Conservation (phyloP, 1,140 invertebrate genomes). For the Drosophila ohnishii region DNA sequence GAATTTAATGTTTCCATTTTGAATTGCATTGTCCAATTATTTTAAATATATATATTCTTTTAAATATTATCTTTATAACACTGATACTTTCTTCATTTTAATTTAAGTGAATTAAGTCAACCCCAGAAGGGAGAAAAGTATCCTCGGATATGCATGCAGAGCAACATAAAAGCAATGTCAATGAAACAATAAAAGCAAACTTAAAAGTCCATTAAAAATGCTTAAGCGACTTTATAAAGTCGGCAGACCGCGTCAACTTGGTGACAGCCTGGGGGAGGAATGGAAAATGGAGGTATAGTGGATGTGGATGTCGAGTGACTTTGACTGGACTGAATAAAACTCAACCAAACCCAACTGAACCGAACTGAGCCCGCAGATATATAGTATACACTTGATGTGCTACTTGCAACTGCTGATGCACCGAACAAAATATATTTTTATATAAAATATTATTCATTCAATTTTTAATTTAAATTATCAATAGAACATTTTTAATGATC, state of each 20-base stretch:
- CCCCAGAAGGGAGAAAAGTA: slow-evolving; percentile 1
- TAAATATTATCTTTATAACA: not conserved
- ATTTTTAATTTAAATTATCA: not conserved
- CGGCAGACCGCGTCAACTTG: slow-evolving; percentile 65
- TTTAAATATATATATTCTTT: not conserved
- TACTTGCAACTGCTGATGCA: slow-evolving; percentile 12
- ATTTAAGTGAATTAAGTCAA: not conserved
- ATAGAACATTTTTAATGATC: not conserved
- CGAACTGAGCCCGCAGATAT: slow-evolving; percentile 30
- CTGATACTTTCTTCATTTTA: not conserved
- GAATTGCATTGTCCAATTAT: not conserved
- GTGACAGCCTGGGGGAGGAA: slow-evolving; percentile 31
- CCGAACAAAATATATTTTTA: not conserved
- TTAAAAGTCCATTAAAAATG: slow-evolving; percentile 81
- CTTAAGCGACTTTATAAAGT: slow-evolving; percentile 73
- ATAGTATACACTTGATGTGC: slow-evolving; percentile 38
- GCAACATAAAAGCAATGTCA: slow-evolving; percentile 34
- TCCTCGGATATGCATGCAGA: slow-evolving; percentile 21
- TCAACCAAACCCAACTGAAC: slow-evolving; percentile 21
- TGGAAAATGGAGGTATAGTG: slow-evolving; percentile 4
- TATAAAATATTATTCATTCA: too few species aligned
- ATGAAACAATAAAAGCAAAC: slow-evolving; percentile 73
- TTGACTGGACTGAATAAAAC: slow-evolving; percentile 39
- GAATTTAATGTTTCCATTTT: too few species aligned
- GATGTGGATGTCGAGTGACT: slow-evolving; percentile 20